A percentile compares a stretch with the other conserved stretches of the same genome.
Evolutionary conservation across 2,113 vertebrate species (phyloP).

Genomic region (Eulacestoma nigropectus): DNA sequence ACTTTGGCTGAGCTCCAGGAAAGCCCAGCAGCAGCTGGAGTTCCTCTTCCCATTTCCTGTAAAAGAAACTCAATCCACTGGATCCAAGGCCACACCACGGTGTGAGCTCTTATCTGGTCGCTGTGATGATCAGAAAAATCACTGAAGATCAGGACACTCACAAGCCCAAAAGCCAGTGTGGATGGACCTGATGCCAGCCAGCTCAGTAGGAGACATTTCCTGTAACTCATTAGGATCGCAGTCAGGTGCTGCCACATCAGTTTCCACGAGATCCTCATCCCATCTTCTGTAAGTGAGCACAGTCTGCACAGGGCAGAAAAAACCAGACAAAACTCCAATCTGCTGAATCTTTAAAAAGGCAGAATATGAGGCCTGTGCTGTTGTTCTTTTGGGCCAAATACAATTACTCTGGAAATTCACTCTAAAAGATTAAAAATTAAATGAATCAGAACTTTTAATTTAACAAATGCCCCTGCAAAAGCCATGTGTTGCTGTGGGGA

Average conservation of each 20-base stretch:
- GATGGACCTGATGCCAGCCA: neutral
- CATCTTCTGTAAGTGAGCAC: neutral
- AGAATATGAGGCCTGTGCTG: neutral
- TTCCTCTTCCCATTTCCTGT: neutral
- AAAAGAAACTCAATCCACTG: rapidly evolving
- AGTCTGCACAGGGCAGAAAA: neutral
- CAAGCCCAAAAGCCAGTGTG: neutral
- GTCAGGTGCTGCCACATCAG: neutral
- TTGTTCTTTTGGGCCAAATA: neutral
- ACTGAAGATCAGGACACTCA: neutral
- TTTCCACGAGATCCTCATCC: neutral
- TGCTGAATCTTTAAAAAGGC: neutral
- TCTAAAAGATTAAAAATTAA: neutral
- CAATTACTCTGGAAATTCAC: neutral
- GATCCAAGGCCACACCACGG: rapidly evolving
- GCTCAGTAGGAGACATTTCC: neutral
- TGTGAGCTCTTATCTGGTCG: neutral
- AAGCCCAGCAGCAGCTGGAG: neutral
- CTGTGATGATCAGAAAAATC: neutral
- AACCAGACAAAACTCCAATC: neutral
- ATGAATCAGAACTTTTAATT: neutral
- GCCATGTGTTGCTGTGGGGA: neutral
- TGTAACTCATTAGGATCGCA: neutral
- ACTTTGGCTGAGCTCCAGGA: neutral
- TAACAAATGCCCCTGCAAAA: neutral